These are phyloP conservation scores for Podarcis cretensis DNA, from an alignment of 2,113 vertebrate species.

Conservation along the genomic window DNA sequence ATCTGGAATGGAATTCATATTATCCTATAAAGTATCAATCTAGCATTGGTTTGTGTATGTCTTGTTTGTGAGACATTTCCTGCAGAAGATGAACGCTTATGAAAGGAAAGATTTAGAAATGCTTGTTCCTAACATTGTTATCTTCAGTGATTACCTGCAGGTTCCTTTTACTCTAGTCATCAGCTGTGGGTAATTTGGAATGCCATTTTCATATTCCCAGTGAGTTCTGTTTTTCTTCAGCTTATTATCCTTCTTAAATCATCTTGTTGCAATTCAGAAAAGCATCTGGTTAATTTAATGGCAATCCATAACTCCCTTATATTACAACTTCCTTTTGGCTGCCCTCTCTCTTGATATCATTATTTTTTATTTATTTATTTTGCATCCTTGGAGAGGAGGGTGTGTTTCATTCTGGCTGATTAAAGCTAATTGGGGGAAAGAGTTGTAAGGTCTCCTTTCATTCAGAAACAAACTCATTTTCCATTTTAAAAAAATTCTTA, in stretches of 20 bases:
- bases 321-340: not conserved
- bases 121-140: not conserved
- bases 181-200: not conserved
- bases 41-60: not conserved
- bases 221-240: not conserved
- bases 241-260: not conserved
- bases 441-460: not conserved
- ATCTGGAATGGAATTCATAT: not conserved
- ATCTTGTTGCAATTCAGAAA: not conserved
- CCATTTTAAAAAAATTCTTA: not conserved
- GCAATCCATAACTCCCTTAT: not conserved
- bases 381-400: not conserved
- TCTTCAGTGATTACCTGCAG: slow-evolving; percentile 11
- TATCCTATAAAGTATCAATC: not conserved
- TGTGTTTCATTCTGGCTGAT: not conserved
- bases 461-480: not conserved
- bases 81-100: slow-evolving; percentile 17
- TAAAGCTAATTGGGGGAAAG: not conserved
- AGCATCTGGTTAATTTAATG: slow-evolving; percentile 5
- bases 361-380: not conserved
- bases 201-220: not conserved
- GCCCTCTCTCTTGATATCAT: not conserved
- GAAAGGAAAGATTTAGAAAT: slow-evolving; percentile 24
- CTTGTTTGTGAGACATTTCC: not conserved
- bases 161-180: slow-evolving; percentile 25